phyloP scores from a whole-genome alignment of 2,797 vertebrate genomes.

The Bucorvus abyssinicus region DNA sequence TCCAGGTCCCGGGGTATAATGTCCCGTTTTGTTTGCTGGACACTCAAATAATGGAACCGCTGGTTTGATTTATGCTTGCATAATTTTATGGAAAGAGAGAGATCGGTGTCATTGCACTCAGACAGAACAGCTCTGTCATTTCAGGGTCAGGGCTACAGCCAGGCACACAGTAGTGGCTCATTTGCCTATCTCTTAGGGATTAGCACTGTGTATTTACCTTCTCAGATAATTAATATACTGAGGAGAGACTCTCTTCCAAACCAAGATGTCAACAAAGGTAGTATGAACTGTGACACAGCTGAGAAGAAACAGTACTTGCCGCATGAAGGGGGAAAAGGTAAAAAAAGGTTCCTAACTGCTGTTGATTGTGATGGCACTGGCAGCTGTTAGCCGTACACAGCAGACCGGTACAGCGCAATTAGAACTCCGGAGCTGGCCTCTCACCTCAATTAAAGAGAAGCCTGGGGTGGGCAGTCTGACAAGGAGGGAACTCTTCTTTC shows the following conservation, averaged over 20 bases:
- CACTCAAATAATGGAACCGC: neutral
- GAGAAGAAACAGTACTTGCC: neutral
- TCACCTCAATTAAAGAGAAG: neutral
- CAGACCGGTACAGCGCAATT: neutral
- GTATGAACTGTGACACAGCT: neutral
- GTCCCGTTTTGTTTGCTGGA: neutral
- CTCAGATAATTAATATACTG: neutral
- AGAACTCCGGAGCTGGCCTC: neutral
- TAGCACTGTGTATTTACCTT: neutral
- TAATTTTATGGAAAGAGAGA: neutral
- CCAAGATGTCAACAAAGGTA: neutral
- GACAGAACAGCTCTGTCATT: neutral
- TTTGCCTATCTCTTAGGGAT: neutral
- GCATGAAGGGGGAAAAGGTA: neutral
- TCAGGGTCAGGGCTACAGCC: neutral
- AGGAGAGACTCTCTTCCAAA: neutral
- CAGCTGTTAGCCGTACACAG: neutral
- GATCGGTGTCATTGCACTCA: neutral
- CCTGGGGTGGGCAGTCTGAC: neutral
- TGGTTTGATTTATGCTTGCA: neutral
- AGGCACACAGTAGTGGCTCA: neutral
- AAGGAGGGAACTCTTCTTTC: neutral
- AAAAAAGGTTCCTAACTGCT: neutral
- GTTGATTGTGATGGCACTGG: neutral
- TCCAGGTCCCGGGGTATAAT: neutral